Evolutionary conservation across 2,797 vertebrate genomes (phyloP), one percentile per base, ranked within the genome.

Genomic region (Pangasius krempfi): DNA sequence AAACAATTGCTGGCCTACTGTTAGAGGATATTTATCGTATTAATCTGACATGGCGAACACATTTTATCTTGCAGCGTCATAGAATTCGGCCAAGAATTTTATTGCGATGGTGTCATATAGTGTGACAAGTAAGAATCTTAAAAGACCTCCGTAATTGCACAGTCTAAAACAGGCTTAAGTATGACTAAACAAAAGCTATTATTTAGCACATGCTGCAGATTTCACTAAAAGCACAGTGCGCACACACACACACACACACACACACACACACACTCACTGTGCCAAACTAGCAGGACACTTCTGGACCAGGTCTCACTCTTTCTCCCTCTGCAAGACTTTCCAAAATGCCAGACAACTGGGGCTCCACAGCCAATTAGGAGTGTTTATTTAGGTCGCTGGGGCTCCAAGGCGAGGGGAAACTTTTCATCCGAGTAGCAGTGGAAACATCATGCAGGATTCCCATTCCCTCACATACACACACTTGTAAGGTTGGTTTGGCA

Each of bases 341-440:
- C 94, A 94, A 95, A 96, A 96, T 95, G 95, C 94, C 95, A 96
- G 97, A 97, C 96, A 97, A 96, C 96, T 93, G 96, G 97, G 97
- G 97, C 97, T 97, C 98, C 97, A 97, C 95, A 95, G 95, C 96
- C 97, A 98, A 98, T 98, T 98, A 98, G 95, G 95, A 94, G 94
- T 97, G 96, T 97, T 97, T 96, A 97, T 96, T 97, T 95, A 97
- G 93, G 93, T 94, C 92, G 94, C 93, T 93, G 93, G 92, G 95
- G 96, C 96, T 95, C 96, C 95, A 94, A 86, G 93, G 94, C 94
- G 93, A 95, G 93, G 78, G 93, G 94, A 93, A 93, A 90, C 93
- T 94, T 94, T 94, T 94, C 91, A 92, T 52, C 92, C 91, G 91
- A 91, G 92, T 93, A 94, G 93, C 88, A 92, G 85, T 90, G 87